These are phyloP conservation scores for Meloidogyne floridensis DNA, from an alignment of 1,140 invertebrate genomes.

Conservation along the genomic window DNA sequence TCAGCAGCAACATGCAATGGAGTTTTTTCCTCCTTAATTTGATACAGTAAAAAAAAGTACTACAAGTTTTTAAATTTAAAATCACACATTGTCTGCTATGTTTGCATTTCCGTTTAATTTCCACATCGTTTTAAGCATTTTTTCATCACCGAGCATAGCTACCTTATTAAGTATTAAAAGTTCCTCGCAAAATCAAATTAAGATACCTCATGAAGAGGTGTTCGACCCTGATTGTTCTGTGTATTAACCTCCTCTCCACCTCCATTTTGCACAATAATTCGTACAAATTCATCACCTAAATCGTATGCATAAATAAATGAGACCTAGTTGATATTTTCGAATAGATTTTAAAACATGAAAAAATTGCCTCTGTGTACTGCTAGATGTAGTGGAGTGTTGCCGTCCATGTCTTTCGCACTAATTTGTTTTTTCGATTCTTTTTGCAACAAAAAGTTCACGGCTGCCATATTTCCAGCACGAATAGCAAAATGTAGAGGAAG, in stretches of 20 bases:
- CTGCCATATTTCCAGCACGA: constrained; percentile 47
- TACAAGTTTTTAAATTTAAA: not conserved
- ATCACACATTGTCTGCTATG: constrained; percentile 18
- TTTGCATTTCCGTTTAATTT: constrained; percentile 83
- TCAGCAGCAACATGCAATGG: constrained; percentile 96
- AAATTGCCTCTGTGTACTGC: constrained; percentile 46
- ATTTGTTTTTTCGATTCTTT: constrained; percentile 50
- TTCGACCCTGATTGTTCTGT: constrained; percentile 74
- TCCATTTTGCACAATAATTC: constrained; percentile 48
- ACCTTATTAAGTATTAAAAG: constrained; percentile 67
- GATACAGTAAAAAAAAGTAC: not conserved
- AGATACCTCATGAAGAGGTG: constrained; percentile 79
- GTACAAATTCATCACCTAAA: constrained; percentile 50
- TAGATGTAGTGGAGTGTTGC: constrained; percentile 60
- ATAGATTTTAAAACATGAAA: constrained; percentile 10
- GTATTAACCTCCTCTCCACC: constrained; percentile 58
- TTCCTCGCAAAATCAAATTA: not conserved
- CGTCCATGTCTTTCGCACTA: constrained; percentile 47
- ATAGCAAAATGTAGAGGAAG: constrained; percentile 61
- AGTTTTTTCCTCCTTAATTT: constrained; percentile 77
- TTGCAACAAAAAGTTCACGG: constrained; percentile 50
- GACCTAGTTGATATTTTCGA: not conserved
- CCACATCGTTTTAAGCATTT: constrained; percentile 90
- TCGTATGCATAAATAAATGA: not conserved
- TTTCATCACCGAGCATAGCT: constrained; percentile 90